Evolutionary conservation across 2,888 invertebrate species (phyloP).

Genomic region (Bellardia bayeri): DNA sequence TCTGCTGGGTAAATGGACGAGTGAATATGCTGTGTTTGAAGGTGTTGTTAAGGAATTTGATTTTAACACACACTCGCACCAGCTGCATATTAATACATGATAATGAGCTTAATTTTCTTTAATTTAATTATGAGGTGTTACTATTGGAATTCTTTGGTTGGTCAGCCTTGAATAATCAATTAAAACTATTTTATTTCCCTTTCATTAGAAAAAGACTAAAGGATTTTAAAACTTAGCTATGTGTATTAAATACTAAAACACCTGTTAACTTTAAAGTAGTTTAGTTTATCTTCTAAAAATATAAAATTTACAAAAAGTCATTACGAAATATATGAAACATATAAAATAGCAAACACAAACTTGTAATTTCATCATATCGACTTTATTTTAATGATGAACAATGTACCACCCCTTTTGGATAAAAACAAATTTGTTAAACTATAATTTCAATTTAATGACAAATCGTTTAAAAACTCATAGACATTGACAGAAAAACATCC

Average conservation of each 20-base stretch:
- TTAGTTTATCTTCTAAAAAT: too few relatives aligned
- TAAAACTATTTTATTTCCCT: slow-evolving; percentile 12
- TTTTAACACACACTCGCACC: slow-evolving; percentile 79
- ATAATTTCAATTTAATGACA: slow-evolving; percentile 64
- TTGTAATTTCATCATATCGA: slow-evolving; percentile 8
- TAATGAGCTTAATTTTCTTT: slow-evolving; percentile 63
- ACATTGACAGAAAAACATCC: slow-evolving; percentile 25
- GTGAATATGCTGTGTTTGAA: slow-evolving; percentile 38
- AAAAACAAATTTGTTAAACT: slow-evolving; percentile 29
- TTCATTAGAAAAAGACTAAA: not conserved
- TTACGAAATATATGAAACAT: not conserved
- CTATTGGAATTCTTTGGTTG: slow-evolving; percentile 34
- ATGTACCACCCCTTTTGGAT: slow-evolving; percentile 46
- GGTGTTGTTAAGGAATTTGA: slow-evolving; percentile 81
- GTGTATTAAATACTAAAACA: too few relatives aligned
- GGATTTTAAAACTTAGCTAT: not conserved
- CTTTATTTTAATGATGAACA: slow-evolving; percentile 20
- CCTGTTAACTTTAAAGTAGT: too few relatives aligned
- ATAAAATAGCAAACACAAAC: not conserved
- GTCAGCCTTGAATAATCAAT: slow-evolving; percentile 22
- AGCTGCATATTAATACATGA: slow-evolving; percentile 65
- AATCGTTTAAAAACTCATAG: slow-evolving; percentile 50
- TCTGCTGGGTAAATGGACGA: slow-evolving; percentile 22
- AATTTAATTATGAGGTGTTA: slow-evolving; percentile 28
- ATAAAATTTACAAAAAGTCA: not conserved